Evolutionary conservation across 2,113 vertebrate species (phyloP).

Genomic region (Donacobius atricapilla): DNA sequence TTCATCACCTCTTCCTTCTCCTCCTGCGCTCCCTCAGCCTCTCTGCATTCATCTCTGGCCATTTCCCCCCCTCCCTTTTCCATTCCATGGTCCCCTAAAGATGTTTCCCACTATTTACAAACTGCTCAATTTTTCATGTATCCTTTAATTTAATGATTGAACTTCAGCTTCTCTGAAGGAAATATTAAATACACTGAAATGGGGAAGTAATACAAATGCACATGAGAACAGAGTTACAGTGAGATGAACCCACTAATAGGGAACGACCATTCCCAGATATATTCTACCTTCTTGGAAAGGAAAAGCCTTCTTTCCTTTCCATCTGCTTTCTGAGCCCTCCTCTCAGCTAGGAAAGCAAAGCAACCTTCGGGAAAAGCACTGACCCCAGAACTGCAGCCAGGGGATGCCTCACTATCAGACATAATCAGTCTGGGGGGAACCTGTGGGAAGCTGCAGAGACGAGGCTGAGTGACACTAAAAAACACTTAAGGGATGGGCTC

Average conservation of each 20-base stretch:
- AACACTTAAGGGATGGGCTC: not conserved
- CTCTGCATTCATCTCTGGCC: not conserved
- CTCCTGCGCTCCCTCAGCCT: not conserved
- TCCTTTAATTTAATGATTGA: not conserved
- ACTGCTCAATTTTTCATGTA: not conserved
- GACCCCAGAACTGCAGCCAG: not conserved
- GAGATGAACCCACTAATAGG: not conserved
- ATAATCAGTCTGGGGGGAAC: not conserved
- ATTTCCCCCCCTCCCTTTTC: not conserved
- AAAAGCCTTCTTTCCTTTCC: not conserved
- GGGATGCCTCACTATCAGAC: not conserved
- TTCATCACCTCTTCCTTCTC: not conserved
- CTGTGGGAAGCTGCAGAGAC: not conserved
- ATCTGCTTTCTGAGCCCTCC: not conserved
- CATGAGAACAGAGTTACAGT: not conserved
- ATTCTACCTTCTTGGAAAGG: not conserved
- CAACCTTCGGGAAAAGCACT: not conserved
- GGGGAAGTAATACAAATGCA: not conserved
- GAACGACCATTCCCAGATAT: not conserved
- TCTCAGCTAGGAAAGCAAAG: not conserved
- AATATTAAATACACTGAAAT: not conserved
- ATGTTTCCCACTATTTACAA: not conserved
- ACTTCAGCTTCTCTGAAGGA: not conserved
- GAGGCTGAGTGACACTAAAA: not conserved
- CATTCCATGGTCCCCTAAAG: not conserved